Evolutionary conservation across 2,888 invertebrate genomes (phyloP), one percentile per base, ranked within the genome.

Genomic region (Melikaiella ostensackeni): DNA sequence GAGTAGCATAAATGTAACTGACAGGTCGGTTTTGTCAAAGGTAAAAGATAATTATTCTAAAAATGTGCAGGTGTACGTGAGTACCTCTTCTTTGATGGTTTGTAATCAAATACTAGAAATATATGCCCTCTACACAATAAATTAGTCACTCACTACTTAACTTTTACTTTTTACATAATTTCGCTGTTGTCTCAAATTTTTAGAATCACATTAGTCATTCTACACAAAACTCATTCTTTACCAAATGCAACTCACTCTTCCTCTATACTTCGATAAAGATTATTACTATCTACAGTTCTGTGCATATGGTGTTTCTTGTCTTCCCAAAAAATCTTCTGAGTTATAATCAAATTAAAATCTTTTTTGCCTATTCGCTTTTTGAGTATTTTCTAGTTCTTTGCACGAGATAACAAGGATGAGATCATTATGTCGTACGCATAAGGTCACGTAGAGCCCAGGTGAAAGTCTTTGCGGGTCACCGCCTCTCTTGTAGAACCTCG

Each of bases 401-500:
- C 33, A n/a, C 19, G 9, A 19, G 46, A 55, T 73, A 27, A 73
- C 38, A 55, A 73, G 30, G 33, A 27, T 16, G 19, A 38, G 19
- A 55, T 30, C 35, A 73, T 73, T 73, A 55, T 46, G 27, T 73
- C 76, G 84, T 86, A 79, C 85, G 86, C 85, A 86, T 86, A 85
- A 86, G 88, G 87, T 88, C 86, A 85, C 80, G 74, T 80, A 84
- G 82, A 84, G 82, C 82, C 82, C 85, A 85, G 88, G 88, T 88
- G 88, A 88, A 88, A 88, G 88, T 88, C 84, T 83, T 82, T 77
- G 81, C 79, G 84, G 86, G 86, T 88, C 87, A 87, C 83, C 81
- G 73, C 77, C 80, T 76, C 80, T 75, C 79, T 76, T 75, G 38
- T 76, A 80, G 57, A 77, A 76, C 75, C 77, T 77, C 73, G 74